Evolutionary conservation across 1,140 invertebrate species (phyloP).

Genomic region (Cepaea nemoralis): DNA sequence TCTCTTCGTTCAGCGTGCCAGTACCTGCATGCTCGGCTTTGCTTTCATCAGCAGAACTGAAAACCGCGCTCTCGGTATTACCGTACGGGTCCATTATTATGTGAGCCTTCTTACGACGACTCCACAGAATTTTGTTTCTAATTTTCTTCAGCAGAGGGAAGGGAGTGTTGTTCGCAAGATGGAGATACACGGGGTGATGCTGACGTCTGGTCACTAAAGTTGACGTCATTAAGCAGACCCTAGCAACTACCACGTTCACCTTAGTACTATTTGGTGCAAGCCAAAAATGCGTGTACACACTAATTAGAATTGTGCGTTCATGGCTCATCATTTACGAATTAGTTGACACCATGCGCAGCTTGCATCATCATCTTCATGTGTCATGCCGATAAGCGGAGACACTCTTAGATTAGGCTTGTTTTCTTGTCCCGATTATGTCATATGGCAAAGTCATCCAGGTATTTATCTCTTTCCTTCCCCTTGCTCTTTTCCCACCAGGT

Average conservation of each 20-base stretch:
- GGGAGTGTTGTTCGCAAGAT: not conserved
- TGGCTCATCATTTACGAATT: too few relatives aligned
- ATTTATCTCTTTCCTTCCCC: too few relatives aligned
- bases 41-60: not conserved
- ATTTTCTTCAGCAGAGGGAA: not conserved
- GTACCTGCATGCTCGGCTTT: not conserved
- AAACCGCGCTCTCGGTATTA: not conserved
- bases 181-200: slow-evolving; percentile 35
- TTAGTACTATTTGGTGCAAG: slow-evolving; percentile 6
- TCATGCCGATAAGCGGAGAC: too few relatives aligned
- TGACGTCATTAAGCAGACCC: slow-evolving; percentile 4
- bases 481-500: too few relatives aligned
- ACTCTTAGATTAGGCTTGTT: too few relatives aligned
- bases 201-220: not conserved
- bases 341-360: too few relatives aligned
- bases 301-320: too few relatives aligned
- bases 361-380: too few relatives aligned
- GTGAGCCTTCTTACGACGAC: not conserved
- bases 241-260: not conserved
- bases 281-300: too few relatives aligned
- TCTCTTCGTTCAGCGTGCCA: not conserved
- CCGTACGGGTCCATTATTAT: not conserved
- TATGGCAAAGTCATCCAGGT: too few relatives aligned
- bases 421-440: too few relatives aligned
- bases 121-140: not conserved